Evolutionary conservation across 2,113 vertebrate genomes (phyloP), one percentile per base, ranked within the genome.

Genomic region (Caranx ignobilis): DNA sequence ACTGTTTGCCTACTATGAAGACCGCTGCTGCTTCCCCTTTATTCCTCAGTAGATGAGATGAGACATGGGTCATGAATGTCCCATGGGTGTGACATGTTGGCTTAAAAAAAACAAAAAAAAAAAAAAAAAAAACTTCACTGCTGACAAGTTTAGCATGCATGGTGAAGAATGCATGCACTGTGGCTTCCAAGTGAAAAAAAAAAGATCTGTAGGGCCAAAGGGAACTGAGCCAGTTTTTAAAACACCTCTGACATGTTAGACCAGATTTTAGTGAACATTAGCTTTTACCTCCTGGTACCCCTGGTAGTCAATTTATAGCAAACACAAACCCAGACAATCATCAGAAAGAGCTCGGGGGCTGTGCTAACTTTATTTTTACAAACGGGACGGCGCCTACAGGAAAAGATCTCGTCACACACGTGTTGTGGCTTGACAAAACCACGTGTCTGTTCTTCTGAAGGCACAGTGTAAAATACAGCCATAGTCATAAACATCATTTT

Each of bases 71-170:
- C 35, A 48, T n/a, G 64, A 52, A 16, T 11, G 7, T 4, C 71
- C 11, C 69, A 50, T 61, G 59, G 61, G 31, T 50, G 60, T 68
- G 43, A 81, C 9, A 32, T 18, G 16, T 31, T 15, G 16, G 35
- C 4, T 32, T 3, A n/a, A 12, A 32, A 55, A 35, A 41, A 31
- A 32, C 26, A 2, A 47, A 47, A 47, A 4, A 47, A 47, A 47
- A 47, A 16, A 5, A 50, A n/a, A 50, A 8, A 1, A 47, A 47
- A 47, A 18, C 5, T 47, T 11, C 8, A 0, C 16, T n/a, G 50
- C 43, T 13, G 54, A 3, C 4, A 12, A 5, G 3, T 19, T 64
- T 21, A 75, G 7, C 57, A 32, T n/a, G n/a, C 0, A 8, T 5
- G 2, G 37, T 6, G 12, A 16, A 2, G 3, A 35, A 18, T 6